These are phyloP conservation scores for Sepiola atlantica DNA, from an alignment of 2,888 invertebrate species.

Conservation along the genomic window DNA sequence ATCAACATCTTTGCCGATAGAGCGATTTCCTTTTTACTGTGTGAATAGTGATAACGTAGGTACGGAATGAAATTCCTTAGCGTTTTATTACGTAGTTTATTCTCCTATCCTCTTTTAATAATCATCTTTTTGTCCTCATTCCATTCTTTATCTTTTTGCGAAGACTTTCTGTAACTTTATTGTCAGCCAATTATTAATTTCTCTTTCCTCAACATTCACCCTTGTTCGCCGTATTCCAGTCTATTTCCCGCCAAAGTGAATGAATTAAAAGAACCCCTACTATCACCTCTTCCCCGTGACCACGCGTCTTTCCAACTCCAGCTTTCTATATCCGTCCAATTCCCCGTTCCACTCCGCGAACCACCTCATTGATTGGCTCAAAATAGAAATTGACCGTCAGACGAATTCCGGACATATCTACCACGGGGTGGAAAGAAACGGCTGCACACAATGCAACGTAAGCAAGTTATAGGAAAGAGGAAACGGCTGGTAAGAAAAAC, in stretches of 20 bases:
- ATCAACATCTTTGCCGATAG: no score
- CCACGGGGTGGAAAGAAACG: not conserved
- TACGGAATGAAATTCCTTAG: no score
- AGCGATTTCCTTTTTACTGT: no score
- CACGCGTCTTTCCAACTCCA: not conserved
- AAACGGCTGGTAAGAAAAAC: not conserved
- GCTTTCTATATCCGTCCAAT: not conserved
- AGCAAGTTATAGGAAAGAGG: not conserved
- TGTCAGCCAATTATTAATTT: not conserved
- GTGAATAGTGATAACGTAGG: no score
- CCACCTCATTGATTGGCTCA: not conserved
- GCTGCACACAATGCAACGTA: not conserved
- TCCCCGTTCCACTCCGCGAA: not conserved
- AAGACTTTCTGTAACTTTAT: not conserved
- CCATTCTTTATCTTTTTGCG: not conserved
- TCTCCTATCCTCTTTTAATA: no score
- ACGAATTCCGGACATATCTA: not conserved
- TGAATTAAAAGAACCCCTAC: not conserved
- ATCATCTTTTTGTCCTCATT: no score
- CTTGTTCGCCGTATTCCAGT: not conserved
- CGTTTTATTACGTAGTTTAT: no score
- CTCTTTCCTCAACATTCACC: not conserved
- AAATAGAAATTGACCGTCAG: constrained; percentile 19
- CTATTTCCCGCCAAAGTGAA: not conserved
- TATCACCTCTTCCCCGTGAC: not conserved